These are phyloP conservation scores for Epizoanthus stellaris DNA, from an alignment of 92 coral and sea anemone genomes.

Conservation along the genomic window DNA sequence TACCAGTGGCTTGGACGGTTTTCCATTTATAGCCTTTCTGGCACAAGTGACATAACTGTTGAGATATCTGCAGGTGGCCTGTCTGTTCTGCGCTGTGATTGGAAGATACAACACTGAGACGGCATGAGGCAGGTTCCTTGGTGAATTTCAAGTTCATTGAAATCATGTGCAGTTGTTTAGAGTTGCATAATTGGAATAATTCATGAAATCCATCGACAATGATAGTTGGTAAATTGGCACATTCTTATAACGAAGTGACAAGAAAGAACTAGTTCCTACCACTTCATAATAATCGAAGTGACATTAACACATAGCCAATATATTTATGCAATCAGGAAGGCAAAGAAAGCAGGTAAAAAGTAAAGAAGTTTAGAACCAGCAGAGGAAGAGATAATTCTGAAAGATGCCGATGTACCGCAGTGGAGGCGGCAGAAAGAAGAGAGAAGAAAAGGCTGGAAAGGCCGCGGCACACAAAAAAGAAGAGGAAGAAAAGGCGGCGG, in stretches of 20 bases:
- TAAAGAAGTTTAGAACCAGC: neutral
- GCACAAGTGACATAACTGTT: slow-evolving; percentile 4
- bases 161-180: slow-evolving; percentile 5
- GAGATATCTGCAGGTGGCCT: slow-evolving; percentile 28
- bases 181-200: neutral
- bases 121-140: neutral
- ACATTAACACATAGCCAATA: neutral
- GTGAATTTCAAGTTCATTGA: slow-evolving; percentile 22
- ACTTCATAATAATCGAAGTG: neutral
- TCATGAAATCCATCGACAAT: neutral
- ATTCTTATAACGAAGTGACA: neutral
- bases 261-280: neutral
- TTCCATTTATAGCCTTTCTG: neutral
- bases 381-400: neutral
- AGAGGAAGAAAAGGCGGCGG: slow-evolving; percentile 25
- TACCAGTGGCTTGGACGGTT: neutral
- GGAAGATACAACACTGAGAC: neutral
- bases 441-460: slow-evolving; percentile 15
- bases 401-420: slow-evolving; percentile 26
- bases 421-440: slow-evolving; percentile 1
- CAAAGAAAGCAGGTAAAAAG: neutral
- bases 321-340: neutral
- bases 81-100: slow-evolving; percentile 14
- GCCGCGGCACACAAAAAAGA: neutral
- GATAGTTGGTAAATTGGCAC: neutral